Conservation (phyloP, 92 coral and sea anemone genomes). For the Epizoanthus rinbou region DNA sequence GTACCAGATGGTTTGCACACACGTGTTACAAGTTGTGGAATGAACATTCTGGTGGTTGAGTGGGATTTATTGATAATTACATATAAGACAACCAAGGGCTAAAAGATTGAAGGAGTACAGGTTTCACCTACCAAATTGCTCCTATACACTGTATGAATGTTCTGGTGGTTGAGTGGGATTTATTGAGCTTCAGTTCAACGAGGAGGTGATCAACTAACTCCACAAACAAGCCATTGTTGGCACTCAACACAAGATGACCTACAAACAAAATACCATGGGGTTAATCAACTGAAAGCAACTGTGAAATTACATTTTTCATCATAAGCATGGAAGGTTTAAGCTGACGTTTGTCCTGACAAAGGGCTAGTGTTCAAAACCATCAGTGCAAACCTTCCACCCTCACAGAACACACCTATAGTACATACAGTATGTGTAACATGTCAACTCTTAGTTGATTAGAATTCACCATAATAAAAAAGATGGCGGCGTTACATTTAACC, state of each 20-base stretch:
- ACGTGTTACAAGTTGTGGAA: background rate
- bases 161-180: slow-evolving; percentile 92
- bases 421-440: no score
- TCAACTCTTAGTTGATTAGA: no score
- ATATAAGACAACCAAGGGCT: no score
- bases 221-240: slow-evolving; percentile 88
- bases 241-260: slow-evolving; percentile 96
- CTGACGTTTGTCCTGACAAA: background rate
- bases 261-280: background rate
- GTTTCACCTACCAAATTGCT: slow-evolving; percentile 78
- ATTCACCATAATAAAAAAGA: no score
- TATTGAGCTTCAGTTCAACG: slow-evolving; percentile 77
- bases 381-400: no score
- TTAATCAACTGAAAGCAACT: no score
- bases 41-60: slow-evolving; percentile 55
- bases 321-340: no score
- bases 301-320: background rate
- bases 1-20: no score
- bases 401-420: no score
- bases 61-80: no score
- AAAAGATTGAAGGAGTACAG: background rate
- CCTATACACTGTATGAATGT: slow-evolving; percentile 97
- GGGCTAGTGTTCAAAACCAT: background rate
- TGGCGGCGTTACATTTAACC: no score
- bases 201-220: slow-evolving; percentile 91